Evolutionary conservation across 2,113 vertebrate genomes (phyloP), one percentile per base, ranked within the genome.

Genomic region (Atractosteus spatula): DNA sequence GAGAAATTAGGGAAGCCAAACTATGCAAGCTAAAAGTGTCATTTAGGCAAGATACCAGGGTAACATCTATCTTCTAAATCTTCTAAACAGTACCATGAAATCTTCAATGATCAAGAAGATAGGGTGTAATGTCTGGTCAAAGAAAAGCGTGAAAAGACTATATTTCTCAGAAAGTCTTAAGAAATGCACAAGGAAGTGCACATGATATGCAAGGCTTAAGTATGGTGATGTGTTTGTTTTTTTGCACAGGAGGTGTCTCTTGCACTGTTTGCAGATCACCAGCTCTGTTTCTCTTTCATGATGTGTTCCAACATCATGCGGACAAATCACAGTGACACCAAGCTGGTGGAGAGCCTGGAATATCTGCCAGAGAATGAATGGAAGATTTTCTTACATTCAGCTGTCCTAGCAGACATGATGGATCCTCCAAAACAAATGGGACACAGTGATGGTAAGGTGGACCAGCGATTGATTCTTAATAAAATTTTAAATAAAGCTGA

Each of bases 211-310:
- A 29, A 29, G 29, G 29, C 29, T 29, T 2, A 29, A 29, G 29
- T 59, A 59, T 3, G 7, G 3, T 59, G 7, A 59, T 59, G n/a
- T 59, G n/a, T 59, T 59, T 0, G 1, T 70, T 71, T 54, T 51
- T 62, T 51, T 63, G 1, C 16, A 0, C 13, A 90, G 89, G 77
- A 86, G 47, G 83, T 89, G 41, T 85, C 85, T 8, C 72, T 79
- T 2, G 78, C 84, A 0, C 79, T 91, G 0, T 86, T 89, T 69
- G 80, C 81, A 1, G 51, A 86, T 43, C 78, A 90, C 65, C 84
- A 87, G 13, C 84, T 90, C 2, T 87, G 84, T 74, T 89, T 90
- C 80, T 82, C 88, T 74, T 89, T 91, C 72, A 72, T 77, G 29
- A 78, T 91, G 6, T 89, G 87, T 11, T 75, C 72, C 5, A 17